Evolutionary conservation across 2,888 invertebrate genomes (phyloP), one percentile per base, ranked within the genome.

Genomic region (Marasmarcha lunaedactyla): DNA sequence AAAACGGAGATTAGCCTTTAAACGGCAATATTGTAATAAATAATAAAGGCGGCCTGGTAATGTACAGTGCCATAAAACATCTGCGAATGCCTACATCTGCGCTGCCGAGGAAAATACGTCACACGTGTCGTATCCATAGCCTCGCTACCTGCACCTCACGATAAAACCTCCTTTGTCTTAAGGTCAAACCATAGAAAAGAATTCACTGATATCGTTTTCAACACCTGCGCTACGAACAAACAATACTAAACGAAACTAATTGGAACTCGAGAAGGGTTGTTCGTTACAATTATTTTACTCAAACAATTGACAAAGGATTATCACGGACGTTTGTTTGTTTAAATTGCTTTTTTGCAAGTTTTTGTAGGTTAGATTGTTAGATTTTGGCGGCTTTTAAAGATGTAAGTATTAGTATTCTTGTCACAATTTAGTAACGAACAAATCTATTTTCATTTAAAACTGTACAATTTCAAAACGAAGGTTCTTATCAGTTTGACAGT

Each of bases 1-100:
- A 77, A 78, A 77, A 64, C 60, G 69, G 57, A 73, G 78, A 81
- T 83, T 81, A 81, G 74, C 69, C 71, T 71, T 71, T 74, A 77
- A 81, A 77, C 71, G 68, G 77, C 71, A 76, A 77, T 78, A 74
- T 76, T 64, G 73, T 76, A 74, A 78, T 79, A 78, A 79, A 79
- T 76, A 76, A 71, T 72, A 14, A 76, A 77, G 72, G 57, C 69
- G 71, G 68, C 77, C 79, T 76, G 71, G 73, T 78, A 83, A 78
- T 72, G 63, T 72, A 77, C 76, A 66, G 67, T 60, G 64, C 64
- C 79, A 73, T 83, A 83, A 83, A 83, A 79, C 83, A 83, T 79
- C 81, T 81, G 81, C 65, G 59, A 55, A 67, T 72, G 69, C 71
- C 71, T 70, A 52, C 81, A 81, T 81, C 79, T 81, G 81, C 65